Conservation (phyloP, 2,113 vertebrate genomes). For the Litocranius walleri region DNA sequence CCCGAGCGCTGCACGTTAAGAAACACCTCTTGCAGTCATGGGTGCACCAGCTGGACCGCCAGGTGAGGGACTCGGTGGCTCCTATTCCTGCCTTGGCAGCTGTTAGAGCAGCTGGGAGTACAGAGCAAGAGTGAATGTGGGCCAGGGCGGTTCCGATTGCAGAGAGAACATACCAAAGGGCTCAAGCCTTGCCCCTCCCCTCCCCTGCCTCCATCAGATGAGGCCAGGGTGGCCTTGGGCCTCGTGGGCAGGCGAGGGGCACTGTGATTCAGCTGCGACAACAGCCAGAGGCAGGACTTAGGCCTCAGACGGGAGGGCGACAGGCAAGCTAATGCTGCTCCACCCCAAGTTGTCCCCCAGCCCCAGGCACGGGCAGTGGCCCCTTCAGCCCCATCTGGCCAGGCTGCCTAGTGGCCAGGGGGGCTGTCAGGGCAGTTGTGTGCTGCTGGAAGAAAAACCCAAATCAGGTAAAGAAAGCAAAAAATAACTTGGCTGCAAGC, state of each 20-base stretch:
- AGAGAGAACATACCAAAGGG: not conserved
- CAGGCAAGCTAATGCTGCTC: not conserved
- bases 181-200: rapidly evolving
- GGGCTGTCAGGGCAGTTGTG: not conserved
- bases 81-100: not conserved
- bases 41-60: not conserved
- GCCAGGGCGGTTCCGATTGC: not conserved
- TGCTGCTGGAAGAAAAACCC: not conserved
- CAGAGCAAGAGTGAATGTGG: not conserved
- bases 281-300: not conserved
- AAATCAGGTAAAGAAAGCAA: not conserved
- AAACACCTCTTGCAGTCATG: rapidly evolving
- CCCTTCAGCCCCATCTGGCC: not conserved
- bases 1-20: not conserved
- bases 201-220: not conserved
- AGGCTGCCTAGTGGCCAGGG: not conserved
- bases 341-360: not conserved
- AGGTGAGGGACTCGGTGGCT: rapidly evolving
- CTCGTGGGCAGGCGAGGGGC: not conserved
- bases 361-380: not conserved
- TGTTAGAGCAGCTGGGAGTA: not conserved
- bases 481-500: not conserved
- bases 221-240: not conserved
- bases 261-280: not conserved
- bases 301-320: not conserved